These are phyloP conservation scores for Leptinotarsa peninsularis DNA, from an alignment of 2,888 invertebrate genomes.

Conservation along the genomic window DNA sequence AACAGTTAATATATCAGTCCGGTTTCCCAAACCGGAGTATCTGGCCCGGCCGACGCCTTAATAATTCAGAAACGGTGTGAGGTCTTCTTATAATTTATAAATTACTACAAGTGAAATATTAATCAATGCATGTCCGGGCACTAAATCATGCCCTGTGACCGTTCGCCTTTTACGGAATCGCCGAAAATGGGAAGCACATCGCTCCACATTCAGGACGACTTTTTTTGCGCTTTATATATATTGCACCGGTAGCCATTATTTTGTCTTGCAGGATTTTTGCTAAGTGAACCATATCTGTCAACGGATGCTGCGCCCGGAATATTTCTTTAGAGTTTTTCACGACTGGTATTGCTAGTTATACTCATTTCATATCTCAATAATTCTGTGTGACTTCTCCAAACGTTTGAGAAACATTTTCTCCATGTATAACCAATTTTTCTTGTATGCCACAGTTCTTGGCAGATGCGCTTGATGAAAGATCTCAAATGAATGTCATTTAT, in stretches of 20 bases:
- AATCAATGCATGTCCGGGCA: constrained; percentile 48
- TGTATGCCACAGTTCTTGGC: too few species aligned
- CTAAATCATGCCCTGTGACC: constrained; percentile 52
- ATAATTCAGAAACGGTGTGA: constrained; percentile 48
- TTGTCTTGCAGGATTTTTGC: not conserved
- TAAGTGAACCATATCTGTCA: constrained; percentile 30
- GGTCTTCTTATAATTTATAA: constrained; percentile 53
- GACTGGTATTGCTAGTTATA: too few species aligned
- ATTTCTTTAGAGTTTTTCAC: not conserved
- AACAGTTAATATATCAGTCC: not conserved
- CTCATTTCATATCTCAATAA: too few species aligned
- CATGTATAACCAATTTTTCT: too few species aligned
- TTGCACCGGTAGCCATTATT: not conserved
- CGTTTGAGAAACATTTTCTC: too few species aligned
- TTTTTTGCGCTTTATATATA: constrained; percentile 22
- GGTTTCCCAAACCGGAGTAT: not conserved
- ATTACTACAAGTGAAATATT: constrained; percentile 48
- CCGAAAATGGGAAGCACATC: constrained; percentile 47
- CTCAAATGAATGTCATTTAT: too few species aligned
- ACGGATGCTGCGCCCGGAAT: constrained; percentile 17
- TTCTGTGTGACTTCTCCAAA: too few species aligned
- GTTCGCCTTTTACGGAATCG: constrained; percentile 49
- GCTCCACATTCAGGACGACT: constrained; percentile 47
- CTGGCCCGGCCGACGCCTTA: not conserved
- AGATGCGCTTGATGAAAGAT: too few species aligned